Conservation (phyloP, 2,888 invertebrate species). For the Macrophya annulata region DNA sequence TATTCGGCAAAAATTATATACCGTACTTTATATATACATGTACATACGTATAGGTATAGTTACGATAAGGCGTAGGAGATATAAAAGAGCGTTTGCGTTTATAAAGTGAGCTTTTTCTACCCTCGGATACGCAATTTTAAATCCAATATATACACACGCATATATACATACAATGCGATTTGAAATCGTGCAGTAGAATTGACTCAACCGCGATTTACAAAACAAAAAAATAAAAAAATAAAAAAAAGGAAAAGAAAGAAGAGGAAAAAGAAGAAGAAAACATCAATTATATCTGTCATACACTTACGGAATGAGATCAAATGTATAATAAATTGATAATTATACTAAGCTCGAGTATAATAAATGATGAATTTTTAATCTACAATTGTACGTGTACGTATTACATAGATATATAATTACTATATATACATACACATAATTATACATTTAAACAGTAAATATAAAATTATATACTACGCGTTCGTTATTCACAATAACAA, state of each 20-base stretch:
- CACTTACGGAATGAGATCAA: background rate
- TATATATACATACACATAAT: background rate
- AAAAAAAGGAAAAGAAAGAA: background rate
- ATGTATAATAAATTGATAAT: background rate
- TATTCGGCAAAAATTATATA: no score
- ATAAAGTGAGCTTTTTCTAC: background rate
- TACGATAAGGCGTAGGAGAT: no score
- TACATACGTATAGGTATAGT: no score
- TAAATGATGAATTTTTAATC: background rate
- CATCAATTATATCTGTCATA: background rate
- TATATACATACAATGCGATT: no score
- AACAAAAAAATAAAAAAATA: no score
- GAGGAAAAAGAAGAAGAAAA: no score
- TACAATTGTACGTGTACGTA: background rate
- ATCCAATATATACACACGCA: no score
- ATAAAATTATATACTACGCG: background rate
- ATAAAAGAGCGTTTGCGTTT: background rate
- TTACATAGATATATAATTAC: background rate
- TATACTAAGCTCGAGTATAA: background rate
- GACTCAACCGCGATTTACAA: background rate
- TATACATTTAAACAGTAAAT: background rate
- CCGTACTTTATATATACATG: no score
- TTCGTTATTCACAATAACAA: background rate
- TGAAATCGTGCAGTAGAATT: background rate
- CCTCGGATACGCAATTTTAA: background rate